Percentiles rank a stretch among this genome's conserved stretches.
Evolutionary conservation across 2,797 vertebrate species (phyloP).

Genomic region (Pipistrellus nathusii): DNA sequence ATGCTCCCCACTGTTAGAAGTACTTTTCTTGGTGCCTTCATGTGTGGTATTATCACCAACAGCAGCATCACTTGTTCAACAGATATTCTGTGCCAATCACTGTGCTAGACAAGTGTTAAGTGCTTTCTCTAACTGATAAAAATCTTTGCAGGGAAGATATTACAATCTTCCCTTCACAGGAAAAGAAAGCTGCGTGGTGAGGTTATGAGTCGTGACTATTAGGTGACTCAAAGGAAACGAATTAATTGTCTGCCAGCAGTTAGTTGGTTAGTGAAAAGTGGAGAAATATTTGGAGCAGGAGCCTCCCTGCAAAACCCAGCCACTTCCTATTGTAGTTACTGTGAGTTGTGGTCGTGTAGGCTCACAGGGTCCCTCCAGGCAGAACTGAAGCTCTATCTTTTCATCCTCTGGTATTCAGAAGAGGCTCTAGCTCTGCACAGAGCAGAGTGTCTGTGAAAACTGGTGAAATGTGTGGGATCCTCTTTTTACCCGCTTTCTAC

Average conservation of each 20-base stretch:
- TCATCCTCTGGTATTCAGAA: not conserved
- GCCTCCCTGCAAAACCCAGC: not conserved
- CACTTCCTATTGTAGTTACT: not conserved
- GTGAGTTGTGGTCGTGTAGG: not conserved
- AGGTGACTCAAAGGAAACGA: not conserved
- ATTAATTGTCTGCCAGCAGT: not conserved
- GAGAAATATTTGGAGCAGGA: not conserved
- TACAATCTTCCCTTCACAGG: not conserved
- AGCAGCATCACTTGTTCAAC: not conserved
- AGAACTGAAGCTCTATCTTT: not conserved
- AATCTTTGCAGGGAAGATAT: not conserved
- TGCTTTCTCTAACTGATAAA: not conserved
- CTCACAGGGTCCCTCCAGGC: not conserved
- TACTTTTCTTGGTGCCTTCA: not conserved
- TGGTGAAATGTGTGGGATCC: not conserved
- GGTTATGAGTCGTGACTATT: not conserved
- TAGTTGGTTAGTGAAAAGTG: not conserved
- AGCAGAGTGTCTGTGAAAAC: not conserved
- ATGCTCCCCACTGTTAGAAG: not conserved
- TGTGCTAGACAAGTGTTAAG: not conserved
- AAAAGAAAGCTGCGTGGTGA: not conserved
- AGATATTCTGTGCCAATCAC: not conserved
- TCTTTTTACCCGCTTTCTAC: not conserved
- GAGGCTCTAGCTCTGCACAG: not conserved
- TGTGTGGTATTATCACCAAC: not conserved